These are phyloP conservation scores for Trachythela sp. DNA, from an alignment of 64 coral and sea anemone species.

Conservation along the genomic window DNA sequence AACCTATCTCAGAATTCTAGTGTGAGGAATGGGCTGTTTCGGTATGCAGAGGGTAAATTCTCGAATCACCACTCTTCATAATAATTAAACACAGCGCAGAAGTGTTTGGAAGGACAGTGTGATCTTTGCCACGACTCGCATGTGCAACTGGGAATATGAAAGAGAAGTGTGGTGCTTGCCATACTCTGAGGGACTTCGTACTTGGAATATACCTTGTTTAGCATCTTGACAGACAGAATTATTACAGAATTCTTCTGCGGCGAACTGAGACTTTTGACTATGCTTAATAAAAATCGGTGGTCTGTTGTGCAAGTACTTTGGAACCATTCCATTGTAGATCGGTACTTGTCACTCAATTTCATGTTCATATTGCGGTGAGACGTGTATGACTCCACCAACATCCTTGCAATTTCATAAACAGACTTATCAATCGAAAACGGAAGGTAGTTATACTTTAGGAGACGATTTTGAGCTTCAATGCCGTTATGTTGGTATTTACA, in stretches of 20 bases:
- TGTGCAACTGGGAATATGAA: too few relatives aligned
- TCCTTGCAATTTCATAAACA: constrained; percentile 58
- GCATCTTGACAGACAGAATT: constrained; percentile 26
- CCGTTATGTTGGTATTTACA: constrained; percentile 62
- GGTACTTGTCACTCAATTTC: constrained; percentile 31
- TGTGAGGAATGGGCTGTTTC: too few relatives aligned
- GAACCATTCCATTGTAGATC: constrained; percentile 32
- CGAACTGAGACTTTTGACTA: constrained; percentile 39
- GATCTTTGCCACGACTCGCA: too few relatives aligned
- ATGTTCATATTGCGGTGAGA: constrained; percentile 45
- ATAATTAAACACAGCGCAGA: too few relatives aligned
- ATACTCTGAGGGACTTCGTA: constrained; percentile 32
- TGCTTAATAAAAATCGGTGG: constrained; percentile 54
- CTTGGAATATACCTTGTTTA: constrained; percentile 50
- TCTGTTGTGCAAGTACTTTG: constrained; percentile 45
- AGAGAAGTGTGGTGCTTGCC: too few relatives aligned
- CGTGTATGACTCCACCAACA: constrained; percentile 52
- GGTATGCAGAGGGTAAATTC: too few relatives aligned
- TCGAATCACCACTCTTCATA: too few relatives aligned
- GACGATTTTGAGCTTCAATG: constrained; percentile 49
- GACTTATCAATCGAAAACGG: constrained; percentile 47
- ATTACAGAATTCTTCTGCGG: constrained; percentile 25
- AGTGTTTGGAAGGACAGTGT: too few relatives aligned
- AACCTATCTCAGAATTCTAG: too few relatives aligned
- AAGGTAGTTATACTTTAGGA: constrained; percentile 47